phyloP scores from a whole-genome alignment of 37 sponge, comb jelly and placozoan genomes.

The Oscarella lobularis region DNA sequence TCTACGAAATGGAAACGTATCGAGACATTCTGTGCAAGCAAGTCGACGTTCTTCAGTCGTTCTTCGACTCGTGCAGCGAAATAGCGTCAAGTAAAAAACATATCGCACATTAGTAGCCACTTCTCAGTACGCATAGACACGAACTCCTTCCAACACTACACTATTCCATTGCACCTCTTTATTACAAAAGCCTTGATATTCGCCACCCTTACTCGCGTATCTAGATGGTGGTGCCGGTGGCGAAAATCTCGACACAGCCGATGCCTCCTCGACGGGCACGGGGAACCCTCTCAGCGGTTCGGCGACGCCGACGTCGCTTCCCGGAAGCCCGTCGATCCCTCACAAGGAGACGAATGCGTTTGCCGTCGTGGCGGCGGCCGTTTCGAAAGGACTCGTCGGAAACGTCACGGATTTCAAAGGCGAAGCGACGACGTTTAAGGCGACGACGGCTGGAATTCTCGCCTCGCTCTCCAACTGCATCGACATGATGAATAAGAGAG shows the following conservation, averaged over 20 bases:
- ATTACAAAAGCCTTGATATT: no score
- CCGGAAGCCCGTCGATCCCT: not conserved
- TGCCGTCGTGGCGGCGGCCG: not conserved
- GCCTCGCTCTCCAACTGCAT: slow-evolving; percentile 56
- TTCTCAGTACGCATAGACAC: no score
- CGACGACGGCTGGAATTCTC: slow-evolving; percentile 80
- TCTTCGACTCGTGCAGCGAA: slow-evolving; percentile 9
- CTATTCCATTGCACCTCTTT: no score
- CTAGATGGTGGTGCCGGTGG: no score
- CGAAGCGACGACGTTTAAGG: slow-evolving; percentile 80
- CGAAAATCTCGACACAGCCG: no score
- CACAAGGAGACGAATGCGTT: not conserved
- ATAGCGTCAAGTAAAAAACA: not conserved
- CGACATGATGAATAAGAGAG: slow-evolving; percentile 58
- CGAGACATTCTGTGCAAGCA: slow-evolving; percentile 11
- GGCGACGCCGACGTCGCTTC: no score
- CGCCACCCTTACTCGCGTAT: no score
- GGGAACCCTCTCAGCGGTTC: no score
- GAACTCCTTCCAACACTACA: no score
- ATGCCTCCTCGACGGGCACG: no score
- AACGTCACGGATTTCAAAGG: slow-evolving; percentile 57
- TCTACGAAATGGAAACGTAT: slow-evolving; percentile 12
- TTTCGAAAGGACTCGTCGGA: not conserved
- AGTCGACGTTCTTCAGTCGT: slow-evolving; percentile 7
- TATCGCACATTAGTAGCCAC: no score